Evolutionary conservation across 2,797 vertebrate genomes (phyloP).

Genomic region (Karalla daura): DNA sequence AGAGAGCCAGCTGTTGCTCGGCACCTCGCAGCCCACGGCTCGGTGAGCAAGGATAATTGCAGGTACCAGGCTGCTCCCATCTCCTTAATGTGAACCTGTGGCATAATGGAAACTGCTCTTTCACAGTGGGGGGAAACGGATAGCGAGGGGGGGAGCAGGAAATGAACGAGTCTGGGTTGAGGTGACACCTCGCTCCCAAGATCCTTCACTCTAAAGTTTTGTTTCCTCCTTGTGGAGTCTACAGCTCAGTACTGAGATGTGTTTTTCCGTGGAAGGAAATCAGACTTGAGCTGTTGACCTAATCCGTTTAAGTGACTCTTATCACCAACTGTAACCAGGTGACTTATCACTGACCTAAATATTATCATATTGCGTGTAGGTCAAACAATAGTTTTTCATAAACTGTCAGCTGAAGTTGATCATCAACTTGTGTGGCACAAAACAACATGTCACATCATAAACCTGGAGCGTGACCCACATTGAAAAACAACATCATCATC

Average conservation of each 20-base stretch:
- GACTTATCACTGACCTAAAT: no score
- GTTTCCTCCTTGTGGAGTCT: neutral
- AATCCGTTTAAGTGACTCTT: no score
- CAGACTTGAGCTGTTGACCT: no score
- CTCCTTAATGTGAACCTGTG: constrained; percentile 72
- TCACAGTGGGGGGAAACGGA: constrained; percentile 44
- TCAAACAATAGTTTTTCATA: no score
- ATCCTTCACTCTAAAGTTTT: neutral
- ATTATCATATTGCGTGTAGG: no score
- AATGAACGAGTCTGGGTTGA: constrained; percentile 28
- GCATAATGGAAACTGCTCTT: constrained; percentile 66
- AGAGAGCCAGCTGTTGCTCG: constrained; percentile 74
- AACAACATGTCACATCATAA: no score
- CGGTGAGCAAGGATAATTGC: constrained; percentile 82
- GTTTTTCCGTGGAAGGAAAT: no score
- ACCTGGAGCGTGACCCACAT: no score
- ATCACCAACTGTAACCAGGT: no score
- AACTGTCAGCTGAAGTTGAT: no score
- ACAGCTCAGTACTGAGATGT: neutral
- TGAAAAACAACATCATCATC: no score
- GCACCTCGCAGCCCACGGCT: constrained; percentile 68
- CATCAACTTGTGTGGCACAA: no score
- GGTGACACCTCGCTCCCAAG: constrained; percentile 1
- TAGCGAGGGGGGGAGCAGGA: constrained; percentile 53
- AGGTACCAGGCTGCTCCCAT: constrained; percentile 78